phyloP scores from a whole-genome alignment of 1,140 invertebrate genomes.

The Cecropterus lyciades region DNA sequence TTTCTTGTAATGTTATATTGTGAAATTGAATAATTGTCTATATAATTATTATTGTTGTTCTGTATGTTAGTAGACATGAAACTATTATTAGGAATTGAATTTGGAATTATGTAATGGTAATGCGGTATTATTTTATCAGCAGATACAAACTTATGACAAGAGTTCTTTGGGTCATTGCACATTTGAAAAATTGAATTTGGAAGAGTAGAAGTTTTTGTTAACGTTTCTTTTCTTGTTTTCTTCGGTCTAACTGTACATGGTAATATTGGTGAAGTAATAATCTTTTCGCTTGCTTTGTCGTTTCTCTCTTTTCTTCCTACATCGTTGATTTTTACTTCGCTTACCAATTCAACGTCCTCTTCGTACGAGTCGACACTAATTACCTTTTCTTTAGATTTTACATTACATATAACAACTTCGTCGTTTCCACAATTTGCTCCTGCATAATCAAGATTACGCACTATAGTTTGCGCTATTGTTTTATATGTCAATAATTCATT shows the following conservation, averaged over 20 bases:
- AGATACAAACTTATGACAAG: neutral
- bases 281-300: conserved; percentile 1
- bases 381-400: neutral
- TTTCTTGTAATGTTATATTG: neutral
- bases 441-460: conserved; percentile 14
- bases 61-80: too few relatives aligned
- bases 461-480: conserved; percentile 28
- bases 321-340: neutral
- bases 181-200: conserved; percentile 1
- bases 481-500: conserved; percentile 12
- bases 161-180: neutral
- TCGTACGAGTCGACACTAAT: neutral
- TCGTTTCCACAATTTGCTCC: neutral
- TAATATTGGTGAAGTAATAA: conserved; percentile 22
- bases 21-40: neutral
- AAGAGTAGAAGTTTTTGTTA: neutral
- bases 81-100: neutral
- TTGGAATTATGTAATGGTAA: neutral
- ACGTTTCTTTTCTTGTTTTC: conserved; percentile 5
- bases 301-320: neutral
- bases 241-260: neutral
- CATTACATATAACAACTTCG: neutral
- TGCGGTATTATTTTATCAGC: conserved; percentile 17
- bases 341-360: neutral
- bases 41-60: too few relatives aligned